Base-by-base conservation (phyloP, 2,797 vertebrate species). In the Microcaecilia unicolor region DNA sequence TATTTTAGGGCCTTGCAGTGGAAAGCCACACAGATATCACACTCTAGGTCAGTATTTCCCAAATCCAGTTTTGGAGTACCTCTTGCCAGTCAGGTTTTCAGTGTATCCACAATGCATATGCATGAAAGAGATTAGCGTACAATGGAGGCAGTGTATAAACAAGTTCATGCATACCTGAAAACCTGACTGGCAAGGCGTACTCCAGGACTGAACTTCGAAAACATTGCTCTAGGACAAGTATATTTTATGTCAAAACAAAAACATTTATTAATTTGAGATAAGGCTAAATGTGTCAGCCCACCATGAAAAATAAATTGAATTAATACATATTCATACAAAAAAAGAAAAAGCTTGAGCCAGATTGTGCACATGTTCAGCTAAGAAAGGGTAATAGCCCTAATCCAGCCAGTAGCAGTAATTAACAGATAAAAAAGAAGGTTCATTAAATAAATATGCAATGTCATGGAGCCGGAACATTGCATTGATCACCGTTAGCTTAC, bases 361-460 rank as follows among this genome's bases (percentile, higher is more conserved):
- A 60, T 70, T 62, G 71, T 63, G 61, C 47, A 67, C 22, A 70
- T 56, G 54, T 48, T 70, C 61, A 64, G 46, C 47, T 2, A 31
- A n/a, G 59, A 61, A 68, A 58, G 43, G 55, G 8, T 54, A 71
- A 55, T 61, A 75, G 72, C 70, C 66, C 56, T 69, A 81, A 85
- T 75, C 65, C 69, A 69, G 58, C 74, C 66, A 67, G 53, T 37
- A 58, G 50, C 58, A 71, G 71, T 82, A 89, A 91, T 93, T 87
- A 91, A 83, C 65, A 86, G 78, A 82, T 85, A 82, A 73, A 83
- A 83, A 59, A 73, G 57, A 57, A 55, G 48, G 50, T 84, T 84
- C 72, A 76, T 82, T 86, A 85, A 86, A 87, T 81, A 75, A 80
- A 76, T 78, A 78, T 80, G 72, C 64, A 70, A 60, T 80, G 78